Evolutionary conservation across 2,113 vertebrate species (phyloP).

Genomic region (Aepyceros melampus): DNA sequence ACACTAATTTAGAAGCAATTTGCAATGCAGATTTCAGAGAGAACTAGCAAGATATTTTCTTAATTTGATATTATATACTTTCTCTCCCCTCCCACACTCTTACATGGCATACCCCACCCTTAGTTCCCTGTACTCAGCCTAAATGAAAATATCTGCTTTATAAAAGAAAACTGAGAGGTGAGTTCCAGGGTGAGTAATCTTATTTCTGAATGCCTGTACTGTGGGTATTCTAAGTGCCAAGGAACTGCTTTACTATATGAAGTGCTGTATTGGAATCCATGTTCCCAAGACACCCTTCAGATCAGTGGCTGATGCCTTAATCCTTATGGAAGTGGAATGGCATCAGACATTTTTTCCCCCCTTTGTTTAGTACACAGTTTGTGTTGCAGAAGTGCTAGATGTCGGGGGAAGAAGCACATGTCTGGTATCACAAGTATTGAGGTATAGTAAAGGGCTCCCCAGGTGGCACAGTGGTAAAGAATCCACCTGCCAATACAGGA

Average conservation of each 20-base stretch:
- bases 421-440: background rate
- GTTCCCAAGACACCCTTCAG: background rate
- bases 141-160: background rate
- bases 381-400: background rate
- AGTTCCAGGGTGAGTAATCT: background rate
- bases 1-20: conserved; percentile 49
- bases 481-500: background rate
- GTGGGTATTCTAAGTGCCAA: background rate
- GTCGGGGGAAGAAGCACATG: too few relatives aligned
- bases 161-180: background rate
- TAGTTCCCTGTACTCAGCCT: background rate
- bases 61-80: conserved; percentile 43
- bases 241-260: background rate
- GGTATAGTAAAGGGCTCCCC: background rate
- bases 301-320: background rate
- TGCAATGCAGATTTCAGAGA: conserved; percentile 55
- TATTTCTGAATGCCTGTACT: background rate
- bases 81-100: conserved; percentile 9
- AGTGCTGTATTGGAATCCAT: background rate
- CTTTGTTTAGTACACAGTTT: background rate
- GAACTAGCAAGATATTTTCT: conserved; percentile 41
- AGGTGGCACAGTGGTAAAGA: background rate
- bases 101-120: background rate
- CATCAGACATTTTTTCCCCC: background rate
- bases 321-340: background rate